Evolutionary conservation across 2,113 vertebrate species (phyloP).

Genomic region (Protobothrops mucrosquamatus): DNA sequence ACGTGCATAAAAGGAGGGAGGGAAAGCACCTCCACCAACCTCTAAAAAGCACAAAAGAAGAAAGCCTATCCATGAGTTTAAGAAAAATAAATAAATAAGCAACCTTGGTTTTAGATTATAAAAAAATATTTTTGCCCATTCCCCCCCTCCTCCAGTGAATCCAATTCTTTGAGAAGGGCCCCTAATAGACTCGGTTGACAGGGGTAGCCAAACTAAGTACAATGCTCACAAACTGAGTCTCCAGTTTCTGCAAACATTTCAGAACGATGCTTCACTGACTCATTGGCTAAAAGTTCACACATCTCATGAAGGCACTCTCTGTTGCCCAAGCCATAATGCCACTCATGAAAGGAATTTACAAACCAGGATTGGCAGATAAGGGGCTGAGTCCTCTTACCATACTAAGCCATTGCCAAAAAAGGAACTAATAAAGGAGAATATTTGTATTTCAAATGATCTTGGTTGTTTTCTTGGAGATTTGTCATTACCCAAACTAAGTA

Average conservation of each 20-base stretch:
- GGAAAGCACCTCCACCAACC: no score
- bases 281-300: not conserved
- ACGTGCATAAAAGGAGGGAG: not conserved
- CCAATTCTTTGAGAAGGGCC: not conserved
- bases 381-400: not conserved
- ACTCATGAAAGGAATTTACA: not conserved
- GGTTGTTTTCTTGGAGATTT: not conserved
- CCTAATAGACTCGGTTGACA: not conserved
- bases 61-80: not conserved
- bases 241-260: not conserved
- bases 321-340: not conserved
- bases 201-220: not conserved
- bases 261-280: not conserved
- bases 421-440: not conserved
- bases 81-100: not conserved
- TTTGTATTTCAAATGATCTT: not conserved
- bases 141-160: not conserved
- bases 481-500: not conserved
- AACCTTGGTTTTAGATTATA: not conserved
- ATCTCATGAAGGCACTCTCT: not conserved
- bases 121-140: not conserved
- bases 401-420: not conserved
- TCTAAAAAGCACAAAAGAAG: not conserved
- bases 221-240: not conserved
- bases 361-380: not conserved